A percentile compares a stretch with the other conserved stretches of the same genome.
phyloP scores from a whole-genome alignment of 2,888 invertebrate genomes.

The Cataglyphis cursor region DNA sequence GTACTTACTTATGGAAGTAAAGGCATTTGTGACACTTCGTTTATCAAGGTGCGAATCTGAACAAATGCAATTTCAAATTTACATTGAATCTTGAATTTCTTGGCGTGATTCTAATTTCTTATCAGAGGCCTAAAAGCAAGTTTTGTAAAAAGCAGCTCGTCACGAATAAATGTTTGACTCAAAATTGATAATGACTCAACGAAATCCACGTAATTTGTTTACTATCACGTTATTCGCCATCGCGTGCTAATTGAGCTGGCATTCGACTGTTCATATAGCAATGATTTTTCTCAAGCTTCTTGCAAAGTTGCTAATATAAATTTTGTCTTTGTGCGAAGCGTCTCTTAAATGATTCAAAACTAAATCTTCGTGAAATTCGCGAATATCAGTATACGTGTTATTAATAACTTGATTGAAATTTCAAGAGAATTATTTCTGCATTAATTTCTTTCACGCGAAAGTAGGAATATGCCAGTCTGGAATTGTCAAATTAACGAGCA shows the following conservation, averaged over 20 bases:
- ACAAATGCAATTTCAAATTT: not conserved
- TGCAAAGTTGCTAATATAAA: not conserved
- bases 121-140: not conserved
- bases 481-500: not conserved
- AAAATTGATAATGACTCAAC: not conserved
- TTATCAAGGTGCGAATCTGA: not conserved
- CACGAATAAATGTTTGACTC: not conserved
- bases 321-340: not conserved
- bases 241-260: not conserved
- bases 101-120: not conserved
- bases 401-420: not conserved
- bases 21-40: constrained; percentile 7
- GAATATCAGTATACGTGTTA: not conserved
- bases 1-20: not conserved
- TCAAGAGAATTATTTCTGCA: not conserved
- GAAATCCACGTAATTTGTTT: not conserved
- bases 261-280: not conserved
- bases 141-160: not conserved
- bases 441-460: not conserved
- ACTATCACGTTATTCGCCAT: not conserved
- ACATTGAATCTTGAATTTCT: constrained; percentile 2
- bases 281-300: not conserved
- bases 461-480: not conserved
- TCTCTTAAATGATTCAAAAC: not conserved
- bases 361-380: not conserved